Evolutionary conservation across 2,113 vertebrate species (phyloP), one percentile per base, ranked within the genome.

Genomic region (Cyprinodon tularosa): DNA sequence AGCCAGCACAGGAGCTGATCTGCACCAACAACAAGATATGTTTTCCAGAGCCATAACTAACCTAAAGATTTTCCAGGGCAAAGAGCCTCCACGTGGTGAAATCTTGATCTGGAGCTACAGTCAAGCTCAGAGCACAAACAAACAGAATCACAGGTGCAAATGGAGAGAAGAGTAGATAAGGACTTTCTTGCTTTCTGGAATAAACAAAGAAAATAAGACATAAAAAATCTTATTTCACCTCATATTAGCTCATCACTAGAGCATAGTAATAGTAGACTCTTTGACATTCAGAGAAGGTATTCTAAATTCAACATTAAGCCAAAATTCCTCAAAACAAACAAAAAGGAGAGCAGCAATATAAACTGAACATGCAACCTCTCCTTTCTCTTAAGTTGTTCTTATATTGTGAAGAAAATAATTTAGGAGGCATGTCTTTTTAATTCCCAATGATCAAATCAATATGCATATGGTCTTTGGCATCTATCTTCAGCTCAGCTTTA

Each of bases 1-100:
- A 29, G 29, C 29, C 29, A 29, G 29, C 29, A 29, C 29, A 29
- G 29, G 29, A 29, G 29, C 29, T 29, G 29, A 29, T 29, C 29
- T 29, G 29, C 29, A 29, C 29, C 29, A 29, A 29, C 29, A 29
- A 29, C 29, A 29, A 29, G 29, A 29, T 29, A 29, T 29, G 29
- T 29, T 29, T 29, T 29, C 29, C 29, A 29, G 29, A 29, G 29
- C 29, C 29, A 29, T 29, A 29, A 29, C 29, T 29, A 12, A 36
- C 22, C 22, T 36, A 36, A 12, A 47, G 8, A 22, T 91, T 85
- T 93, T 97, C 96, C 96, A 90, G 94, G 94, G 62, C 93, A 93
- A 72, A 94, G 84, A 68, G 95, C 94, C 3, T 93, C 70, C 40
- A 94, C 89, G 2, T 93, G 84, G 68, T 95, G 94, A 74, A 93